phyloP scores from a whole-genome alignment of 2,797 vertebrate species.

The Chiloscyllium punctatum region DNA sequence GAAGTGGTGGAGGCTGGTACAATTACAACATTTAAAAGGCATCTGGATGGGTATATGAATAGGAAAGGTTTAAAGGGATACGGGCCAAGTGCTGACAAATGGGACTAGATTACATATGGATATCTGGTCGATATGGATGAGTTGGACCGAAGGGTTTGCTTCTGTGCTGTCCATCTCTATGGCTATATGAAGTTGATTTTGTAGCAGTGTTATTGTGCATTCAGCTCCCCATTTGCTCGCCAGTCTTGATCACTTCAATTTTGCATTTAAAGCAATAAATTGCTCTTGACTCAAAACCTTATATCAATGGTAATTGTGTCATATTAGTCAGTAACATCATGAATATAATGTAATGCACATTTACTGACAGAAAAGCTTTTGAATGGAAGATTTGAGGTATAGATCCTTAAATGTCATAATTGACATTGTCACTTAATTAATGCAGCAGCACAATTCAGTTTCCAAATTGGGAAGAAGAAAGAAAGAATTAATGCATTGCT shows the following conservation, averaged over 20 bases:
- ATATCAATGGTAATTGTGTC: background rate
- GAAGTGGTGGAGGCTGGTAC: too few relatives aligned
- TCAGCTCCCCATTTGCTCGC: background rate
- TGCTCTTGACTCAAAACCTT: background rate
- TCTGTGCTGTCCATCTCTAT: too few relatives aligned
- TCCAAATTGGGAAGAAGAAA: background rate
- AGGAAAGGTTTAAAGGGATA: too few relatives aligned
- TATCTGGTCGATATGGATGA: too few relatives aligned
- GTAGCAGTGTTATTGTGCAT: background rate
- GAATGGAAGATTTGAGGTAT: background rate
- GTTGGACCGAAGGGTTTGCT: too few relatives aligned
- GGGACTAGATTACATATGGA: too few relatives aligned
- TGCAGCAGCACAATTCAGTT: background rate
- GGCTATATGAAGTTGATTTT: background rate
- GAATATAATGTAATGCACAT: background rate
- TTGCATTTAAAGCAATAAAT: background rate
- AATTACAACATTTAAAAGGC: too few relatives aligned
- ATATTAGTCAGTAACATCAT: background rate
- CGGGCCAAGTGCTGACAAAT: too few relatives aligned
- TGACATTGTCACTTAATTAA: background rate
- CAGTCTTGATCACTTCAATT: background rate
- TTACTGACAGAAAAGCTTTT: background rate
- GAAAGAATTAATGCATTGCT: background rate
- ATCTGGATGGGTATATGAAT: too few relatives aligned
- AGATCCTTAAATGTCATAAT: background rate